A percentile compares a stretch with the other conserved stretches of the same genome.
Evolutionary conservation across 2,113 vertebrate genomes (phyloP).

Genomic region (Clupea harengus): DNA sequence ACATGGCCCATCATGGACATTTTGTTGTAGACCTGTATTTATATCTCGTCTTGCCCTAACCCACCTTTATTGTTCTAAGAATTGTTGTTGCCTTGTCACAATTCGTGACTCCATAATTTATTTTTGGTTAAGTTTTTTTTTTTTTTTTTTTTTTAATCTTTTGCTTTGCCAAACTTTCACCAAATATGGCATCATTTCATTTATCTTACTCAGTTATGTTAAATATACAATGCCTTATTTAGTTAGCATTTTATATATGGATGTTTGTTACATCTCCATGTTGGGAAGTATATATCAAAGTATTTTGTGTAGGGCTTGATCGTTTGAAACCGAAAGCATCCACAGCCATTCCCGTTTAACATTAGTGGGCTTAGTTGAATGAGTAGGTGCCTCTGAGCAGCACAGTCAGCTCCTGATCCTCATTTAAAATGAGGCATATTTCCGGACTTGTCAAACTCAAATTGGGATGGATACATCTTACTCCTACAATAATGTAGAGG

Average conservation of each 20-base stretch:
- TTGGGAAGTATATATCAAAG: conserved; percentile 54
- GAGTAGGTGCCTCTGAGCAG: conserved; percentile 41
- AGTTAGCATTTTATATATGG: conserved; percentile 63
- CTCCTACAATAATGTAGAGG: neutral
- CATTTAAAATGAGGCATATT: neutral
- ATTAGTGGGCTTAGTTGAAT: conserved; percentile 35
- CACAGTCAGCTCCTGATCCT: conserved; percentile 31
- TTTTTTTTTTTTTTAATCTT: conserved; percentile 44
- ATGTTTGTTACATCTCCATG: conserved; percentile 62
- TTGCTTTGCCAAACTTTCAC: conserved; percentile 71
- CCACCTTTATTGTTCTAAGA: conserved; percentile 51
- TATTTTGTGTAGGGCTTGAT: conserved; percentile 45
- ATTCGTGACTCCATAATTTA: conserved; percentile 69
- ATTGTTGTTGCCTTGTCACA: conserved; percentile 73
- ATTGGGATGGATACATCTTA: conserved; percentile 26
- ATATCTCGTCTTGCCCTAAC: conserved; percentile 46
- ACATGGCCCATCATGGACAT: conserved; percentile 36
- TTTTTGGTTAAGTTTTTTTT: conserved; percentile 57
- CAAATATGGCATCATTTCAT: conserved; percentile 65
- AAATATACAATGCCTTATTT: conserved; percentile 72
- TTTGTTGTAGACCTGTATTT: conserved; percentile 53
- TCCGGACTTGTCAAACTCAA: neutral
- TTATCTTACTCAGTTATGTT: conserved; percentile 56
- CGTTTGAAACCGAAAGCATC: conserved; percentile 35
- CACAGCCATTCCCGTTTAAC: conserved; percentile 23